Evolutionary conservation across 1,140 invertebrate species (phyloP), one percentile per base, ranked within the genome.

Genomic region (Vollenhovia emeryi): DNA sequence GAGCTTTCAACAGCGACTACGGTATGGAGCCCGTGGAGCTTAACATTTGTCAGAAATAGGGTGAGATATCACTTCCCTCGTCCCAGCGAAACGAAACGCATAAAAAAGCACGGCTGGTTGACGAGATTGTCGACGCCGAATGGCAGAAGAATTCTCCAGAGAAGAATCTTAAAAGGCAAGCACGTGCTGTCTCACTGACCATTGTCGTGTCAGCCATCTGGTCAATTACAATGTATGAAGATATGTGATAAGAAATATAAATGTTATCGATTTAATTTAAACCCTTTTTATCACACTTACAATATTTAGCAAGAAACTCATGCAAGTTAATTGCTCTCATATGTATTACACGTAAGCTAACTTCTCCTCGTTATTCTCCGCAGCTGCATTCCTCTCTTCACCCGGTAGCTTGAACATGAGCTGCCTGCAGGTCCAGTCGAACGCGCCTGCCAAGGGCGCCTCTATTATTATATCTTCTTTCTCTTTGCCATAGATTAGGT

Each of bases 131-230:
- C 96, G 0, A 98, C 97, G 1, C 94, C 94, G 0, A 94, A 90
- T 76, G 97, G 97, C 27, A 95, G 97, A 48, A 95, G 94, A 93
- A 93, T 97, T 59, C 91, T 98, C 8, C 97, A 97, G 97, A 96
- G 97, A 90, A 96, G 97, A 90, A 96, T 98, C 87, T 93, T 98
- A 4, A 97, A 97, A 94, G 97, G 97, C 40, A 95, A 96, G 94
- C 96, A 96, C 94, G 95, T 97, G 8, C 91, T 97, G 8, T 95
- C 96, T 33, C 97, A 98, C 94, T 98, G 95, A 95, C 48, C 36
- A 40, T 68, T 11, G 50, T 2, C 78, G 11, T 60, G 5, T 43
- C 76, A 36, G 5, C 18, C n/a, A 33, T 76, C 30, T 1, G 40
- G 89, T 50, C 27, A 60, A 27, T 27, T 11, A 11, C 13, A 60